Base-by-base conservation (phyloP, 2,113 vertebrate species). In the Petroica traversi region DNA sequence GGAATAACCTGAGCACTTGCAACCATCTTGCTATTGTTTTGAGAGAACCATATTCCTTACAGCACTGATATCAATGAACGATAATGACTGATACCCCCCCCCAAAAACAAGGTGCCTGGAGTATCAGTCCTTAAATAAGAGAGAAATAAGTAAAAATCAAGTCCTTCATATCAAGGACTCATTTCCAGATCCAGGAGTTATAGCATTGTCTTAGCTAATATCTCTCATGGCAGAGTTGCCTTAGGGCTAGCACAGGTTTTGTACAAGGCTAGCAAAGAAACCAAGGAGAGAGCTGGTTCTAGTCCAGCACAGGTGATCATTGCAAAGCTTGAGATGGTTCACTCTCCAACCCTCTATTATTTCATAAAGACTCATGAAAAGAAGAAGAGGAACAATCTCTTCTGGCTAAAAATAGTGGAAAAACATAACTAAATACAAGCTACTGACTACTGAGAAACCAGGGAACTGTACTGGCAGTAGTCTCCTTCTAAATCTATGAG, bases 221-320 rank as follows among this genome's bases (percentile, higher is more conserved):
- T 49, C 38, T 74, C 12, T 74, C 9, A 11, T 10, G 57, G 22
- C 2, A 55, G 14, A 36, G 8, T 48, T 78, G 24, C 10, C 28
- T 59, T 71, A 49, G 41, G 41, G 9, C 29, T 61, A 46, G 18
- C 51, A 20, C 12, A 48, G 31, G 12, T n/a, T 28, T 13, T 57
- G n/a, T 26, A 69, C 48, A 48, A 40, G 31, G 20, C 38, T 61
- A 43, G 24, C 24, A 51, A n/a, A 57, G 22, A 26, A 68, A 23
- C 4, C 10, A 48, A 29, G 16, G 15, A 36, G 22, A 63, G 11
- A 63, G 6, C 3, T 7, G 34, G 29, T 31, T 19, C 3, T 41
- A 28, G 23, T 43, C 10, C 13, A 64, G 31, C 0, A 0, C 7
- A 8, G 24, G 14, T 23, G 12, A 18, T 22, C n/a, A 34, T 4